These are phyloP conservation scores for Deladenus siricidicola DNA, from an alignment of 2,888 invertebrate genomes.

Conservation along the genomic window DNA sequence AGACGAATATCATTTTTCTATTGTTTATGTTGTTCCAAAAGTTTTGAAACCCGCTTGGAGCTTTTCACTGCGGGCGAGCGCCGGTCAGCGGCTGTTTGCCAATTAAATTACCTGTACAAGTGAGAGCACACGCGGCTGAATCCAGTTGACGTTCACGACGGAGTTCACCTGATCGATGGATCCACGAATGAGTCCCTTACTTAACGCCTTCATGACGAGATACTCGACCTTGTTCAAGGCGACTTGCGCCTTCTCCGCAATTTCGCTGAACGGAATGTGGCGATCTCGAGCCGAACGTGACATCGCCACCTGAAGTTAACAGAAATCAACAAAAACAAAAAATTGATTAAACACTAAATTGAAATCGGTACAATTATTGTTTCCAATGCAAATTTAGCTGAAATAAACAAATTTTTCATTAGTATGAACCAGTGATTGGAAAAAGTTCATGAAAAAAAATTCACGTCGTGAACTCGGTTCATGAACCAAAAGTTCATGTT, in stretches of 20 bases:
- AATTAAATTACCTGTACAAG: slow-evolving; percentile 63
- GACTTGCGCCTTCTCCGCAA: slow-evolving; percentile 74
- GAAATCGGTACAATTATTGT: background rate
- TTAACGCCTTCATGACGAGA: slow-evolving; percentile 92
- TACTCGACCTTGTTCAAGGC: slow-evolving; percentile 68
- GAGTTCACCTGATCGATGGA: slow-evolving; percentile 59
- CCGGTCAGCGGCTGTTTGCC: slow-evolving; percentile 13
- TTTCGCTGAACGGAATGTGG: slow-evolving; percentile 79
- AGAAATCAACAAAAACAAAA: background rate
- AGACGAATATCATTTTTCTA: too few species aligned
- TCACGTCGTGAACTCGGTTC: too few species aligned
- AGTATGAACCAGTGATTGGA: too few species aligned
- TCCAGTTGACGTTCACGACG: slow-evolving; percentile 74
- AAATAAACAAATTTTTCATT: too few species aligned
- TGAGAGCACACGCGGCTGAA: slow-evolving; percentile 73
- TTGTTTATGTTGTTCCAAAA: too few species aligned
- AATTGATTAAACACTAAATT: background rate
- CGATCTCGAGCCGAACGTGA: slow-evolving; percentile 78
- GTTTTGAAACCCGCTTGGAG: too few species aligned
- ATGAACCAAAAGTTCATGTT: too few species aligned
- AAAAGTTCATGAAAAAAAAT: too few species aligned
- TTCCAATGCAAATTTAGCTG: too few species aligned
- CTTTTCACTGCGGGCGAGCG: too few species aligned
- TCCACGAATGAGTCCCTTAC: slow-evolving; percentile 80
- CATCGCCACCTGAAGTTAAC: slow-evolving; percentile 81